Evolutionary conservation across 2,888 invertebrate species (phyloP), one percentile per base, ranked within the genome.

Genomic region (Diadegma fenestrale): DNA sequence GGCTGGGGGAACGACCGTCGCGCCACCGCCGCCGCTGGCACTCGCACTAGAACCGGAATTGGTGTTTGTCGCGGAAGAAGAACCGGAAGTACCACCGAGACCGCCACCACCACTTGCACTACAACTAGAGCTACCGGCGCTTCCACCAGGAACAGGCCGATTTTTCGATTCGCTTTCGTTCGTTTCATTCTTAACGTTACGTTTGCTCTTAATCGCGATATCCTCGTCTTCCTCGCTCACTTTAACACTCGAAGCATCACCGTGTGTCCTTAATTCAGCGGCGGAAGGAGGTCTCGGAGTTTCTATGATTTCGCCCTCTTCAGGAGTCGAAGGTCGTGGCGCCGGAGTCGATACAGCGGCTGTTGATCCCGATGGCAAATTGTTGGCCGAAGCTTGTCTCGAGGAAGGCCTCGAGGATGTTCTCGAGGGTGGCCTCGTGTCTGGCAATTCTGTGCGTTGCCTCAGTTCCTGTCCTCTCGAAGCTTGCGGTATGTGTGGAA

Each of bases 401-500:
- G 88, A 73, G 3, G 87, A 69, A 19, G 88, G 82, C 51, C 76
- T 78, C 54, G 79, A 75, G 0, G 89, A 80, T 66, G 89, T 90
- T 72, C 91, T 90, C 58, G 93, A 92, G 3, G 90, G 89, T 84
- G 94, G 95, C 95, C 95, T 95, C 2, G 95, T 95, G 88, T 95
- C 94, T 0, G 95, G 92, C 76, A 95, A 89, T 87, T 95, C 95
- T 48, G 94, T 94, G 91, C 94, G 91, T 91, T 95, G 93, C 92
- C 92, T 95, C 85, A 93, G 94, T 94, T 95, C 94, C 84, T 94
- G 94, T 12, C 94, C 94, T 71, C 93, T 91, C 43, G 92, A 90
- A 17, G 91, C 89, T 85, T 93, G 94, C 48, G 94, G 92, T 76
- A 94, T 86, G 72, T 92, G 91, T 10, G 92, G 90, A 77, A 95